Evolutionary conservation across 2,113 vertebrate genomes (phyloP), one percentile per base, ranked within the genome.

Genomic region (Cygnus atratus): DNA sequence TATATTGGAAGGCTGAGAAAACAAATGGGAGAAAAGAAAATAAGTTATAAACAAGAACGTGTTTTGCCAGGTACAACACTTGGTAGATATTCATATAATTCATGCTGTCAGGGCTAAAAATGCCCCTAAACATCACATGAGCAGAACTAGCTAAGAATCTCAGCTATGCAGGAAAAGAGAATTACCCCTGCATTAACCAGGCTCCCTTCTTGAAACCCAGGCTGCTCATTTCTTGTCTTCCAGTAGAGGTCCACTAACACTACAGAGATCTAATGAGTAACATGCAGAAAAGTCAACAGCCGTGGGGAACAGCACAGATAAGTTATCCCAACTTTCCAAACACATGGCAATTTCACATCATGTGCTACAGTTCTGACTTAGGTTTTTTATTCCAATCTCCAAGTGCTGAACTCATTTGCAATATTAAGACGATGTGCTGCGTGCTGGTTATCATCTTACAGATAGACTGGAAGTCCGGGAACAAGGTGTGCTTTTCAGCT

Each of bases 1-100:
- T 97, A 99, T 99, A 97, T 99, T 99, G 96, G 99, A 99, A 87
- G 99, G 99, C 99, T 99, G 94, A 43, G 73, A 90, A 97, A 83
- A 76, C 20, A 96, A 92, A 71, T 21, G 63, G 19, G 28, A 71
- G 26, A 86, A 79, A 91, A 88, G 7, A 74, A 66, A 66, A 70
- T 14, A 58, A 48, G 20, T 39, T 73, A 87, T 17, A 77, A 74
- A 59, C 44, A 78, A 62, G 15, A 24, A 6, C 24, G 9, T 43
- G 29, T 61, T 78, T 76, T 20, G 31, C 22, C 6, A 29, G 17
- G 39, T 50, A 22, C 2, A 71, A 13, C 14, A 50, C 5, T 80
- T 33, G 6, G 12, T 24, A 87, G 29, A 43, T 39, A 43, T 37
- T 87, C 73, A 74, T 50, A 43, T 12, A 75, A 87, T 26, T 48